Percentiles rank a stretch among this genome's conserved stretches.
Conservation (phyloP, 2,797 vertebrate species). For the Gymnopithys bicolor region DNA sequence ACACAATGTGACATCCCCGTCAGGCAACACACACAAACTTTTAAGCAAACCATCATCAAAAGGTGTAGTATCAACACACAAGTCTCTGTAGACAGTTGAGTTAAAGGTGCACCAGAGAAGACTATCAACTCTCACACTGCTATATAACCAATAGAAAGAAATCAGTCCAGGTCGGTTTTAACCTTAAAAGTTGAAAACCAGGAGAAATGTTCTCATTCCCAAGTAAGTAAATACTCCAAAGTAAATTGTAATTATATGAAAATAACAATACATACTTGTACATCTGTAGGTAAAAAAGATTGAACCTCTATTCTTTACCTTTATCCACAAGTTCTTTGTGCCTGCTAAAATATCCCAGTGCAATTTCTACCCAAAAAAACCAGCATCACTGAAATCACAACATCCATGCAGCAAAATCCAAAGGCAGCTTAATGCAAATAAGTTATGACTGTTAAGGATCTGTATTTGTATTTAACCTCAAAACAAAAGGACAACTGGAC, state of each 20-base stretch:
- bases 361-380: background rate
- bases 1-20: rapidly evolving
- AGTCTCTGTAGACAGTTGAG: background rate
- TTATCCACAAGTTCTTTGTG: background rate
- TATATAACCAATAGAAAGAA: background rate
- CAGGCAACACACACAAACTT: background rate
- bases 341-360: background rate
- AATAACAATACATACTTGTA: background rate
- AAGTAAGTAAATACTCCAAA: background rate
- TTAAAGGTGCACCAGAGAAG: background rate
- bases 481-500: background rate
- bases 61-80: background rate
- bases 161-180: background rate
- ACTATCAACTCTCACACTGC: background rate
- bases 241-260: background rate
- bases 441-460: background rate
- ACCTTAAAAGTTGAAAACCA: background rate
- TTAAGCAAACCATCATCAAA: background rate
- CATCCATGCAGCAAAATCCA: background rate
- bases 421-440: background rate
- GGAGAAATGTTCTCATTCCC: background rate
- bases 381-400: background rate
- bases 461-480: background rate
- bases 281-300: background rate
- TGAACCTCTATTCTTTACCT: background rate